phyloP scores from a whole-genome alignment of 2,888 invertebrate genomes.

The Eubasilissa splendida region DNA sequence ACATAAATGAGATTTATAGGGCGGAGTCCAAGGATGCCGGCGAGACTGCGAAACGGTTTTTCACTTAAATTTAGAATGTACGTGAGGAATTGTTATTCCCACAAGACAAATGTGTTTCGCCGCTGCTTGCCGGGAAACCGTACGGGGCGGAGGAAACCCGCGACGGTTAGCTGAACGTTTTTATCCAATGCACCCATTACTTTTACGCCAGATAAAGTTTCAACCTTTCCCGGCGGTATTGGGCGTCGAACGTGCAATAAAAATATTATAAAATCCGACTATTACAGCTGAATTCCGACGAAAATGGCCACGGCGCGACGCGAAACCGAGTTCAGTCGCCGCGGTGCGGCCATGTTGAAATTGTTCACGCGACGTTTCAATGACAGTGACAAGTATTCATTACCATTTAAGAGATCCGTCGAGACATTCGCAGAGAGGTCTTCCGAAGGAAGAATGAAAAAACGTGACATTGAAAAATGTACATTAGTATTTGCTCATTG shows the following conservation, averaged over 20 bases:
- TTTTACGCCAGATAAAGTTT: no score
- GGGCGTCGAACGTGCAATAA: no score
- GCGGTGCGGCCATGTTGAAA: no score
- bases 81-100: constrained; percentile 29
- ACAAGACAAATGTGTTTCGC: constrained; percentile 6
- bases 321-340: no score
- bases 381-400: constrained; percentile 20
- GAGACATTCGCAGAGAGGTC: constrained; percentile 12
- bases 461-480: constrained; percentile 20
- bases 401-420: constrained; percentile 16
- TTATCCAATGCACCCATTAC: no score
- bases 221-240: no score
- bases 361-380: no score
- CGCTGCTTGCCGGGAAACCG: neutral
- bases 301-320: no score
- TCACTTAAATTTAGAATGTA: constrained; percentile 38
- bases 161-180: neutral
- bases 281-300: no score
- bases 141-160: neutral
- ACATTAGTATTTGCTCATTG: neutral
- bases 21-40: constrained; percentile 1
- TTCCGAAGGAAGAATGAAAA: constrained; percentile 23
- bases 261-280: no score
- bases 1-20: constrained; percentile 33
- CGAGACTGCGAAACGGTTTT: constrained; percentile 33